Evolutionary conservation across 1,140 invertebrate genomes (phyloP).

Genomic region (Leptopilina clavipes): DNA sequence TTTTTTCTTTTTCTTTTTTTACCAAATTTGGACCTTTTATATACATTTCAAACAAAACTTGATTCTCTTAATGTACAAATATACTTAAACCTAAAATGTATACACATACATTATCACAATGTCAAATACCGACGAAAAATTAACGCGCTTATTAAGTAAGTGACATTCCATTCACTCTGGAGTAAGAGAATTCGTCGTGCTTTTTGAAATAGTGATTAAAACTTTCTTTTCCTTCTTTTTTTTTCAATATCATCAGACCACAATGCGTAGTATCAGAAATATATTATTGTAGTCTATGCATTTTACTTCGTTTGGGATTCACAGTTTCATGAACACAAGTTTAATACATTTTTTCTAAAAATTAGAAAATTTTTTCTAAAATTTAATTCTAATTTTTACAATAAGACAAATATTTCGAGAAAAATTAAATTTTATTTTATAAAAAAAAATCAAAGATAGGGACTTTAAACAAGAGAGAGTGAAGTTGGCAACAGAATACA

Average conservation of each 20-base stretch:
- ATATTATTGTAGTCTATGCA: constrained; percentile 63
- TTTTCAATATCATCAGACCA: background rate
- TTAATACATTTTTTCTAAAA: too few species aligned
- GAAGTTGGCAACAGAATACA: too few species aligned
- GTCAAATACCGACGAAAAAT: constrained; percentile 40
- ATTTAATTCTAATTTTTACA: too few species aligned
- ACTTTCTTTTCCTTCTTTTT: background rate
- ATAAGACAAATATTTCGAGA: too few species aligned
- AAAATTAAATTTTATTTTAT: too few species aligned
- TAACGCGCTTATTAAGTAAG: constrained; percentile 38
- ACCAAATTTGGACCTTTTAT: constrained; percentile 31
- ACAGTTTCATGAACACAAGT: too few species aligned
- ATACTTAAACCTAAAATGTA: constrained; percentile 52
- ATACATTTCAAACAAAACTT: constrained; percentile 19
- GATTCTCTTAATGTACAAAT: constrained; percentile 54
- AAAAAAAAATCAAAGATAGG: too few species aligned
- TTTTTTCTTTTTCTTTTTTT: background rate
- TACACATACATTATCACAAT: constrained; percentile 43
- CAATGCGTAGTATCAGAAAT: constrained; percentile 56
- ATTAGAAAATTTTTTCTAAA: too few species aligned
- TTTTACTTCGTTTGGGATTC: constrained; percentile 59
- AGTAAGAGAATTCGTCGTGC: constrained; percentile 16
- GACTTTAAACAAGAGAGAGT: too few species aligned
- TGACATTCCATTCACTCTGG: constrained; percentile 42
- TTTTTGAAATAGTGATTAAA: constrained; percentile 35